phyloP scores from a whole-genome alignment of 2,797 vertebrate genomes.

The Anguilla anguilla region DNA sequence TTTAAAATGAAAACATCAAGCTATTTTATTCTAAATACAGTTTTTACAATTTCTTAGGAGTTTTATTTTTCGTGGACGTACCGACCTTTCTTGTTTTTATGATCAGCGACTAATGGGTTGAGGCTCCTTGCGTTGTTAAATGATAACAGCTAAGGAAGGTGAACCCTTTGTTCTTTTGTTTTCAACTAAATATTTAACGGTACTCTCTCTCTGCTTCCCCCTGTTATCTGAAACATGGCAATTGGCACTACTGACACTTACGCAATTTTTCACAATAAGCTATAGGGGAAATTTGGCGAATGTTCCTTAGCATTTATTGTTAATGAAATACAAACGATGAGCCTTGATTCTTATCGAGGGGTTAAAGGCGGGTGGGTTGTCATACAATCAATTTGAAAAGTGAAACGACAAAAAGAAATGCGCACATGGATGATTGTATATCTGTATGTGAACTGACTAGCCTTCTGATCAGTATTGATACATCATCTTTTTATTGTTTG shows the following conservation, averaged over 20 bases:
- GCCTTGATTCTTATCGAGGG: background rate
- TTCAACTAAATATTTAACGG: background rate
- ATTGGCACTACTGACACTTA: slow-evolving; percentile 25
- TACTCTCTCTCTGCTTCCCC: slow-evolving; percentile 3
- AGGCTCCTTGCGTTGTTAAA: slow-evolving; percentile 55
- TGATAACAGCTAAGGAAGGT: slow-evolving; percentile 17
- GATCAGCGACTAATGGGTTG: slow-evolving; percentile 50
- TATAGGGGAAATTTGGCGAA: slow-evolving; percentile 33
- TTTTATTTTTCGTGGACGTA: slow-evolving; percentile 45
- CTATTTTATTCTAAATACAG: slow-evolving; percentile 51
- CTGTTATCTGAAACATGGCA: background rate
- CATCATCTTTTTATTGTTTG: slow-evolving; percentile 28
- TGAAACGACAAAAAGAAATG: slow-evolving; percentile 43
- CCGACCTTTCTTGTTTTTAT: slow-evolving; percentile 49
- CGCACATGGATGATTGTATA: slow-evolving; percentile 46
- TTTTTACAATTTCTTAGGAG: slow-evolving; percentile 43
- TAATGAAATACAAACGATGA: background rate
- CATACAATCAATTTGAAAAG: slow-evolving; percentile 30
- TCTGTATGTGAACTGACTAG: slow-evolving; percentile 47
- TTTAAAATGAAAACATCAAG: slow-evolving; percentile 47
- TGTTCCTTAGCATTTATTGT: slow-evolving; percentile 18
- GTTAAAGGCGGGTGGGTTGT: slow-evolving; percentile 4
- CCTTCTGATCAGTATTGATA: slow-evolving; percentile 58
- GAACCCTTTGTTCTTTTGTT: background rate
- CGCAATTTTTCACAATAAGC: slow-evolving; percentile 41